Conservation (phyloP, 64 coral and sea anemone genomes). For the Actinia tenebrosa region DNA sequence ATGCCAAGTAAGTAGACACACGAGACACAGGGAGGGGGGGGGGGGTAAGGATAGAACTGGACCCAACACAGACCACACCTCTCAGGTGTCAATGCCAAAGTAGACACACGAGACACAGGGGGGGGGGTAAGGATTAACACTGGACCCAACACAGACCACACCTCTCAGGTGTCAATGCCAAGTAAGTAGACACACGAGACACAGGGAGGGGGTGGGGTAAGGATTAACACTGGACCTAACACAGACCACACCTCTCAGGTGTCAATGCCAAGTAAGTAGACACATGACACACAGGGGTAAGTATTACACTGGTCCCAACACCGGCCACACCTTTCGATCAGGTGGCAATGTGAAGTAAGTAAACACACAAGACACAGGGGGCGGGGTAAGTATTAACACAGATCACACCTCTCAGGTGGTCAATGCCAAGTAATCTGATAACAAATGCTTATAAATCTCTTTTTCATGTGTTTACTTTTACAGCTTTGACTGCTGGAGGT, state of each 20-base stretch:
- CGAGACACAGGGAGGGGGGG: neutral
- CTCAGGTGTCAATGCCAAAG: constrained; percentile 6
- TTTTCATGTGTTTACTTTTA: neutral
- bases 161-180: constrained; percentile 12
- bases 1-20: neutral
- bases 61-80: constrained; percentile 55
- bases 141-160: constrained; percentile 69
- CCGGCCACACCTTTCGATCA: constrained; percentile 49
- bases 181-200: neutral
- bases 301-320: constrained; percentile 7
- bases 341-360: neutral
- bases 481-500: constrained; percentile 27
- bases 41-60: constrained; percentile 12
- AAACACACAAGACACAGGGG: no score
- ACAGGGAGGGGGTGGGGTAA: neutral
- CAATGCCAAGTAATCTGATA: no score
- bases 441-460: neutral
- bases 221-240: constrained; percentile 13
- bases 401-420: no score
- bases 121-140: neutral
- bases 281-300: neutral
- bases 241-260: constrained; percentile 52
- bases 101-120: neutral
- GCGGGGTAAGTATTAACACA: no score
- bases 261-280: neutral